Base-by-base conservation (phyloP, 2,888 invertebrate genomes). In the Euphydryas editha region DNA sequence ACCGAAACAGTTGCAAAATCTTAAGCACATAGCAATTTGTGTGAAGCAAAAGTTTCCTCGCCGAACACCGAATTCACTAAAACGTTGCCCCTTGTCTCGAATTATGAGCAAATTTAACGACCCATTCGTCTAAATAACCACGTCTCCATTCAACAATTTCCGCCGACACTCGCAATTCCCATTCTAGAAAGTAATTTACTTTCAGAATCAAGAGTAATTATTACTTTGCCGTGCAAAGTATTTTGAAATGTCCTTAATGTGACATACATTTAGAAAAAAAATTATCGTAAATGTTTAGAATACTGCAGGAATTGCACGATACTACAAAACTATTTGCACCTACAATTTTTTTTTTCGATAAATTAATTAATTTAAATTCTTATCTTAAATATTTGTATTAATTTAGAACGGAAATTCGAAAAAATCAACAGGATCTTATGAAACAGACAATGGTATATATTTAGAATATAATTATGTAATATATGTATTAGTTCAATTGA, bases 171-270 rank as follows among this genome's bases (percentile, higher is more conserved):
- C 62, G 63, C 66, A 68, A 60, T 61, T 37, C 46, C 57, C 37
- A 44, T 61, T 65, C 56, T 56, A 64, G 62, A 69, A 70, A 67
- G 65, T 69, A 65, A 69, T 70, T 70, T 69, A 61, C 71, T 73
- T 73, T 62, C 71, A 73, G 68, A 72, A 78, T 79, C 75, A 76
- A 72, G 68, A 79, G 75, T 77, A 78, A 80, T 81, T 78, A 81
- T 78, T 77, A 74, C 75, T 76, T 75, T 69, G 73, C 68, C 68
- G 68, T 59, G 71, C 74, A 65, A 68, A 75, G 49, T 54, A 54
- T 54, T 54, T 17, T 4, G 17, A 30, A n/a, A 54, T 36, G 30
- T 30, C 30, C 7, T 36, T 30, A 8, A 30, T 36, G 17, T 36
- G 10, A 36, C 54, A 49, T 21, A 10, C 11, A 17, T 8, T 10